Conservation (phyloP, 2,113 vertebrate species). For the Pagrus major region DNA sequence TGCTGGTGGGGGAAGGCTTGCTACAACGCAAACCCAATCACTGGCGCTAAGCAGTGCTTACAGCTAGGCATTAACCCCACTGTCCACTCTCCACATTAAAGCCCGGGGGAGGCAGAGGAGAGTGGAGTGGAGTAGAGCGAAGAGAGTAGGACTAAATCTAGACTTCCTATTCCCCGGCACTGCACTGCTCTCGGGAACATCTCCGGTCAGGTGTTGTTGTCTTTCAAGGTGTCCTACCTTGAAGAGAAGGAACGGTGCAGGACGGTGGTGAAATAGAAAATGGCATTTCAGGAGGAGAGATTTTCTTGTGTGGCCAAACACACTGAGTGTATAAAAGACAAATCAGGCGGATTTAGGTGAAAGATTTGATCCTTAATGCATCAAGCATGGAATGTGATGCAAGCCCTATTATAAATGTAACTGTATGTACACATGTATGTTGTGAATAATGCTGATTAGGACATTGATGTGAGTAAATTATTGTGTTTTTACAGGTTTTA, state of each 20-base stretch:
- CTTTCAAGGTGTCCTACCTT: constrained; percentile 74
- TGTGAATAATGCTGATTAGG: not conserved
- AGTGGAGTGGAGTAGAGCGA: constrained; percentile 59
- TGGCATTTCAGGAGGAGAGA: constrained; percentile 7
- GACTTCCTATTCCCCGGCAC: constrained; percentile 56
- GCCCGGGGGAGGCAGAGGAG: constrained; percentile 70
- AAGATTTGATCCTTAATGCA: not conserved
- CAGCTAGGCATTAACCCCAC: constrained; percentile 82
- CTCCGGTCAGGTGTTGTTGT: constrained; percentile 43
- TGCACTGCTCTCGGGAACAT: constrained; percentile 55
- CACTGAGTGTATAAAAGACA: not conserved
- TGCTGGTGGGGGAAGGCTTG: constrained; percentile 69
- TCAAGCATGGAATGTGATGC: not conserved
- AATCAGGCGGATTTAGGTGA: not conserved
- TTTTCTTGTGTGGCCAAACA: not conserved
- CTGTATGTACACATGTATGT: too few relatives aligned
- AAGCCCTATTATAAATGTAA: not conserved
- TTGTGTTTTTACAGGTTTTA: too few relatives aligned
- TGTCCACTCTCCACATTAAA: constrained; percentile 75
- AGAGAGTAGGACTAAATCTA: constrained; percentile 71
- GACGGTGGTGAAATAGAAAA: not conserved
- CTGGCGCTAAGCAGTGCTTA: constrained; percentile 79
- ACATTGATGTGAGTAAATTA: too few relatives aligned
- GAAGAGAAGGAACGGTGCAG: constrained; percentile 5
- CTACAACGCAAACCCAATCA: constrained; percentile 79